phyloP scores from a whole-genome alignment of 2,888 invertebrate genomes.

The Prionchulus punctatus region DNA sequence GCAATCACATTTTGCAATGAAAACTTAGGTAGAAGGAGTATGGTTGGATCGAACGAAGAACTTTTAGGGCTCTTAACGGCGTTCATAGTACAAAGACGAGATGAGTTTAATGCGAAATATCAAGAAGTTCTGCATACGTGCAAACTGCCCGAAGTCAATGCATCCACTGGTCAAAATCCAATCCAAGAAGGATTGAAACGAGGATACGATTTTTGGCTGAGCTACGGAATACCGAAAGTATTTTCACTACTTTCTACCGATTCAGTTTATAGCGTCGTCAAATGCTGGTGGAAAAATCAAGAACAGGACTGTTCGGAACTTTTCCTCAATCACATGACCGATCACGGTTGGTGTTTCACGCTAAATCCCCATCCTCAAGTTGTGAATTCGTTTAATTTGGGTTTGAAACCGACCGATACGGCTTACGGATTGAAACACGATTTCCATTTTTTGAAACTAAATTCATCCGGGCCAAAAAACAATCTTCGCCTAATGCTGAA shows the following conservation, averaged over 20 bases:
- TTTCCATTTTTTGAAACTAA: neutral
- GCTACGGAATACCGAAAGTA: neutral
- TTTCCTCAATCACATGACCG: too few relatives aligned
- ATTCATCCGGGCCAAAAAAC: neutral
- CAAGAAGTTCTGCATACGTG: neutral
- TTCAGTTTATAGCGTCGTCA: neutral
- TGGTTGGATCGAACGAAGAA: neutral
- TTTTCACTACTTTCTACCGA: neutral
- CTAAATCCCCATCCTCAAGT: neutral
- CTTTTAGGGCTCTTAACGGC: neutral
- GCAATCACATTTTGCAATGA: neutral
- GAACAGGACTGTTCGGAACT: neutral
- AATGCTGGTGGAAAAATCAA: neutral
- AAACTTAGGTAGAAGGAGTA: neutral
- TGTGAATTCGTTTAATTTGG: neutral
- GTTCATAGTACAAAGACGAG: neutral
- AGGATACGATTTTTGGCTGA: neutral
- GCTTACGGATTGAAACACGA: neutral
- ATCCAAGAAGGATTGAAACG: too few relatives aligned
- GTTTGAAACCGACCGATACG: neutral
- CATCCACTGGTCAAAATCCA: neutral
- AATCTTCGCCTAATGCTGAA: neutral
- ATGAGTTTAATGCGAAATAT: neutral
- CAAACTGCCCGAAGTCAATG: neutral
- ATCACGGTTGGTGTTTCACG: too few relatives aligned